phyloP scores from a whole-genome alignment of 2,888 invertebrate genomes.

The Heliconius hortense region DNA sequence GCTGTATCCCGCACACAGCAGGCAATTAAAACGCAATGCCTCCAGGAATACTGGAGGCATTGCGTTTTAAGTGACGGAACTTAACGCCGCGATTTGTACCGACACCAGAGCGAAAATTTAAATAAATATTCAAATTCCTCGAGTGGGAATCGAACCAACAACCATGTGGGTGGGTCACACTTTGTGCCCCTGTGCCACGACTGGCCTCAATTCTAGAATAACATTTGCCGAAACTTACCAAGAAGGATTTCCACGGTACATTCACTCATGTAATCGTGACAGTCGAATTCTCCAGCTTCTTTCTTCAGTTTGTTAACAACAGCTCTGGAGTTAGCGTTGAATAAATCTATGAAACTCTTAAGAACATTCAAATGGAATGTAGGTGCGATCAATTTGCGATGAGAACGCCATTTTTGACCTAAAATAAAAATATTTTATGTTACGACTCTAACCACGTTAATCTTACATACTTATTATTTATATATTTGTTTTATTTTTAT shows the following conservation, averaged over 20 bases:
- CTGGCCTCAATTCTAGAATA: no score
- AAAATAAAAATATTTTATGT: constrained; percentile 26
- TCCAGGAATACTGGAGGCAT: no score
- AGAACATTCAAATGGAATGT: constrained; percentile 94
- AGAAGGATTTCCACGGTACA: constrained; percentile 91
- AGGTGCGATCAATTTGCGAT: constrained; percentile 92
- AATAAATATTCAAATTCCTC: no score
- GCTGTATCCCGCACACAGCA: no score
- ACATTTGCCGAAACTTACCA: constrained; percentile 73
- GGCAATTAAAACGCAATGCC: no score
- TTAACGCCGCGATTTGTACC: no score
- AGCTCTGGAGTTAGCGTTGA: constrained; percentile 90
- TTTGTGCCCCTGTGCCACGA: no score
- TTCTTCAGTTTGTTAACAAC: constrained; percentile 88
- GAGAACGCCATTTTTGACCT: constrained; percentile 93
- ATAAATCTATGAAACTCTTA: constrained; percentile 92
- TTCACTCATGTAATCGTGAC: constrained; percentile 92
- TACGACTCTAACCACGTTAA: background rate
- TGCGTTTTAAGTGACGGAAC: no score
- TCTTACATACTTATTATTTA: background rate
- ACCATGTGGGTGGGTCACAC: no score
- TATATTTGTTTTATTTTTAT: background rate
- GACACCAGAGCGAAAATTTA: no score
- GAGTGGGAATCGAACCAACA: no score
- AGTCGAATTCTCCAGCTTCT: constrained; percentile 87